Evolutionary conservation across 2,888 invertebrate species (phyloP), one percentile per base, ranked within the genome.

Genomic region (Phasia obesa): DNA sequence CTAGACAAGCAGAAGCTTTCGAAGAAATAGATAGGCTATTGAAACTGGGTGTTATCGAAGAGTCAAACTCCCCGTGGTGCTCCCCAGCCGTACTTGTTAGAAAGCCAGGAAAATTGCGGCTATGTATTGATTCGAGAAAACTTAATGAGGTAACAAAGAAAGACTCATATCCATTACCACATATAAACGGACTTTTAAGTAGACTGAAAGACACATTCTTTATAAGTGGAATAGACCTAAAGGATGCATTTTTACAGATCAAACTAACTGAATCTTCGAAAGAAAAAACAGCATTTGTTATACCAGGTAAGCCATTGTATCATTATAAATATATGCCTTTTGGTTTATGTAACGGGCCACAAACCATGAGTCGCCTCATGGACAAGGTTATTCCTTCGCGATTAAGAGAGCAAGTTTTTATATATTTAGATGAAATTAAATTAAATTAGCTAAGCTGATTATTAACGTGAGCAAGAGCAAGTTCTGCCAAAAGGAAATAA

Each of bases 251-350:
- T 42, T 4, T 42, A 42, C 42, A 42, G 9, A 49, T 21, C 9
- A 5, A 6, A 19, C 21, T 49, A 21, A 23, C 53, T 3, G 25
- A 25, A 13, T 23, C 21, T 11, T 76, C 81, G 7, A 65, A 64
- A 49, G 55, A 67, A 21, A 77, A 76, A 9, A 89, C 88, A 3
- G 88, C 88, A 0, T 85, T 84, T 25, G 71, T 86, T 4, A 86
- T 88, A 1, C 89, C 79, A 15, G 84, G 81, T 15, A 59, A 79
- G 13, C 71, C 83, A 5, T 42, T 84, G 3, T 84, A 80, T 53
- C 84, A 84, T 27, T 84, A 74, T 13, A 70, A 42, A 11, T 81
- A 81, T 19, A 85, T 85, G 84, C 84, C 84, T 2, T 84, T 85
- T 67, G 81, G 53, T 4, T 25, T 53, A 23, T 25, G 25, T 53